Percentiles rank a stretch among this genome's conserved stretches.
These are phyloP conservation scores for Clivina fossor DNA, from an alignment of 2,888 invertebrate species.

Conservation along the genomic window DNA sequence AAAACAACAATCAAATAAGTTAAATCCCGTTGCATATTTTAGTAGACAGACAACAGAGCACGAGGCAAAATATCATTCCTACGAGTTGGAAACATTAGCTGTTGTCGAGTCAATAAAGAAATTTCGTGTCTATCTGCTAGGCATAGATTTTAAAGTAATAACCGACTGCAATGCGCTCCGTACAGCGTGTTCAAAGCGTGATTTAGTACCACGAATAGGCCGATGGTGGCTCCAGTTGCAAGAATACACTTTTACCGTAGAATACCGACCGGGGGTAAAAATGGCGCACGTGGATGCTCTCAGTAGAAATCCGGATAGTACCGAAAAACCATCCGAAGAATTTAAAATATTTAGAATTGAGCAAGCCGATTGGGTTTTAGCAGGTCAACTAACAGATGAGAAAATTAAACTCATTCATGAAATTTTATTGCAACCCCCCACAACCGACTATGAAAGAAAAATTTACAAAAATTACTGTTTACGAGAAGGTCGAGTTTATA, in stretches of 20 bases:
- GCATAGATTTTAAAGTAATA: conserved; percentile 39
- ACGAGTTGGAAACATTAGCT: conserved; percentile 49
- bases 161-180: conserved; percentile 41
- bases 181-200: conserved; percentile 34
- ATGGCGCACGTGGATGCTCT: conserved; percentile 40
- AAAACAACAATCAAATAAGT: conserved; percentile 36
- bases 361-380: conserved; percentile 16
- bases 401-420: conserved; percentile 2
- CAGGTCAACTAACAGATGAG: conserved; percentile 4
- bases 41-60: conserved; percentile 44
- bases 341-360: background rate
- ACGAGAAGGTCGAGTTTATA: conserved; percentile 14
- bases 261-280: conserved; percentile 37
- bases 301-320: conserved; percentile 28
- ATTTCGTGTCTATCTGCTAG: conserved; percentile 43
- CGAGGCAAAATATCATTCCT: conserved; percentile 46
- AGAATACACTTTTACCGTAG: conserved; percentile 37
- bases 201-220: conserved; percentile 37
- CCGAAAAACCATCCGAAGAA: background rate
- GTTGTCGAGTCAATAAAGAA: conserved; percentile 45
- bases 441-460: conserved; percentile 3
- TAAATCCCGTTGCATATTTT: conserved; percentile 45
- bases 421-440: background rate
- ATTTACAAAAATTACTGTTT: conserved; percentile 23
- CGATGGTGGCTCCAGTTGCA: conserved; percentile 39